A percentile compares a stretch with the other conserved stretches of the same genome.
These are phyloP conservation scores for Micrasema minimum DNA, from an alignment of 1,140 invertebrate genomes.

Conservation along the genomic window DNA sequence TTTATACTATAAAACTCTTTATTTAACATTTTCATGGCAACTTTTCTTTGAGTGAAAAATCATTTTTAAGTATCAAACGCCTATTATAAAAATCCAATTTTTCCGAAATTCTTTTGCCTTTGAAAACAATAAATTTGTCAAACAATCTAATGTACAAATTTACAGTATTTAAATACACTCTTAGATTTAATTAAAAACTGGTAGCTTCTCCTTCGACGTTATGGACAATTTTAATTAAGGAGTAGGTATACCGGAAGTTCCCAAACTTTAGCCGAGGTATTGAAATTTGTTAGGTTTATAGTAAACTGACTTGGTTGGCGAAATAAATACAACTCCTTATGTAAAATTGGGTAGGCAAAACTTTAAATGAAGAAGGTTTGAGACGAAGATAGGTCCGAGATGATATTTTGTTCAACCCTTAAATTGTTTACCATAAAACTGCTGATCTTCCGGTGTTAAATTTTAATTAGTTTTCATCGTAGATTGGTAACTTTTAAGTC, in stretches of 20 bases:
- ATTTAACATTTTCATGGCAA: too few relatives aligned
- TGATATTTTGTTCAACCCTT: too few relatives aligned
- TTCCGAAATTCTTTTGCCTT: too few relatives aligned
- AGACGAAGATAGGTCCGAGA: not conserved
- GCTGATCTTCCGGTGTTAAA: too few relatives aligned
- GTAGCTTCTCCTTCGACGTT: not conserved
- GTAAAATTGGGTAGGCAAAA: not conserved
- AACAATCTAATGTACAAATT: conserved; percentile 25
- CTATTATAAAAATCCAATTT: too few relatives aligned
- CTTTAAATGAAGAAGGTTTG: not conserved
- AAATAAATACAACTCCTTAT: conserved; percentile 6
- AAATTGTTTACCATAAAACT: too few relatives aligned
- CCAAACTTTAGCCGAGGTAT: conserved; percentile 17
- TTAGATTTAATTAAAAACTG: conserved; percentile 27
- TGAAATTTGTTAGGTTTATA: conserved; percentile 32
- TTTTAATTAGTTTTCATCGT: too few relatives aligned
- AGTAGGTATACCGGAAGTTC: conserved; percentile 27
- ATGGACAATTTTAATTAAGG: conserved; percentile 35
- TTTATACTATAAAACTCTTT: too few relatives aligned
- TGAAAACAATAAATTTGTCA: conserved; percentile 17
- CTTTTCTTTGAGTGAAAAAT: too few relatives aligned
- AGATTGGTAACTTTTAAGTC: too few relatives aligned
- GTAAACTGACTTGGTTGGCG: conserved; percentile 12
- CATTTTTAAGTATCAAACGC: too few relatives aligned
- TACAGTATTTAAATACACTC: conserved; percentile 1